A percentile compares a stretch with the other conserved stretches of the same genome.
Evolutionary conservation across 1,140 invertebrate species (phyloP).

Genomic region (Drosophila littoralis): DNA sequence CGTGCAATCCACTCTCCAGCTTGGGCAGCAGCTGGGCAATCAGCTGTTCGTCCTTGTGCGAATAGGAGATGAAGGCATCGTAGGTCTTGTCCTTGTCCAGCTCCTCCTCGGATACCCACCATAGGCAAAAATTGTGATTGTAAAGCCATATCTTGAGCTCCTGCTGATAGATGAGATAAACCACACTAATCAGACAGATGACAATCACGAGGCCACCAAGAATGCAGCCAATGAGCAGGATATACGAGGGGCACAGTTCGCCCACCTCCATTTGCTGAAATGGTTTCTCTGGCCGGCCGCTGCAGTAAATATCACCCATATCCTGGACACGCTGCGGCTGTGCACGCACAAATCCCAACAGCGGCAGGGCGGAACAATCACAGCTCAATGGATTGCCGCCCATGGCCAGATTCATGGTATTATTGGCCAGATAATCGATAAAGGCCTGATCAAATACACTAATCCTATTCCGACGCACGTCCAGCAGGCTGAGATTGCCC

Average conservation of each 20-base stretch:
- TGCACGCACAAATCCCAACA: slow-evolving; percentile 86
- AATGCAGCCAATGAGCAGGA: slow-evolving; percentile 79
- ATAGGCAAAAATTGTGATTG: slow-evolving; percentile 88
- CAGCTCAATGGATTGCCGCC: slow-evolving; percentile 88
- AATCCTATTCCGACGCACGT: slow-evolving; percentile 86
- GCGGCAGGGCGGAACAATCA: slow-evolving; percentile 86
- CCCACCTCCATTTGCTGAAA: slow-evolving; percentile 83
- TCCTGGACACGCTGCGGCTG: slow-evolving; percentile 82
- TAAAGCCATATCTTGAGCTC: slow-evolving; percentile 90
- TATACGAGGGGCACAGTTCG: slow-evolving; percentile 85
- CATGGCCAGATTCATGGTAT: slow-evolving; percentile 84
- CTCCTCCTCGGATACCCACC: slow-evolving; percentile 89
- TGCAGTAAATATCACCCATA: slow-evolving; percentile 84
- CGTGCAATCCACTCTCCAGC: slow-evolving; percentile 87
- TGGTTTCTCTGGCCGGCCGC: slow-evolving; percentile 55
- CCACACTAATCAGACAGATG: slow-evolving; percentile 84
- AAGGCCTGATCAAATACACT: slow-evolving; percentile 77
- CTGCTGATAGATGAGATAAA: slow-evolving; percentile 88
- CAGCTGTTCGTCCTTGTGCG: slow-evolving; percentile 91
- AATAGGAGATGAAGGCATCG: slow-evolving; percentile 95
- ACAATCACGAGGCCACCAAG: slow-evolving; percentile 84
- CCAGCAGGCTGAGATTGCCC: slow-evolving; percentile 79
- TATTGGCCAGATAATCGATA: slow-evolving; percentile 76
- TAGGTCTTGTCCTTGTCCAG: slow-evolving; percentile 91
- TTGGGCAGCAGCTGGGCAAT: slow-evolving; percentile 88